Evolutionary conservation across 2,888 invertebrate genomes (phyloP), one percentile per base, ranked within the genome.

Genomic region (Anodontia alba): DNA sequence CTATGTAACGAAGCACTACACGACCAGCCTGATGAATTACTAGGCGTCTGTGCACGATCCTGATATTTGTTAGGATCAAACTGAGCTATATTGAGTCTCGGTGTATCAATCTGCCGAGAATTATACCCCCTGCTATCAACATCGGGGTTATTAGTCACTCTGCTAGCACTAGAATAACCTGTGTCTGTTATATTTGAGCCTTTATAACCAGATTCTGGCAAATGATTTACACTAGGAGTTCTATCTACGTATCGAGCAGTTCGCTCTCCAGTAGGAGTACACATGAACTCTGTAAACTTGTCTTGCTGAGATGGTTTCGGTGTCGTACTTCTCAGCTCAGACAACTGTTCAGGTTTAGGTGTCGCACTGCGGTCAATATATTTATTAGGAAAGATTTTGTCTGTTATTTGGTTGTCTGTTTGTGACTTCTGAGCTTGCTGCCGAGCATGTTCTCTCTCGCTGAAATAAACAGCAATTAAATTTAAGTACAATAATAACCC

Each of bases 21-120:
- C 0, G 91, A 91, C 90, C 90, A 90, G n/a, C 89, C 89, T n/a
- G 89, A 90, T 0, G 90, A 89, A 54, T 81, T 87, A 76, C 78
- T 89, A 3, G 88, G 86, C 10, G 87, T 89, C 15, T 78, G 84
- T 66, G 88, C 79, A 26, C 81, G 76, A 29, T 91, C 90, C 72
- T 90, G 91, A 76, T 90, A 91, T 66, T 89, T 88, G 0, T 87
- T 69, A 8, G 91, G 91, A 79, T 91, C 89, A 85, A 91, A 90
- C 77, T 86, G 87, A 43, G 81, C 83, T 46, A 75, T 51, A 51
- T 80, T 83, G 67, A 81, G 74, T 54, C 82, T 75, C 31, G 86
- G 82, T 42, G 74, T 74, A 20, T 81, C 86, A 26, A 72, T 57
- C 29, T 78, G 80, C 70, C 81, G 62, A 38, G 42, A 62, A 49